Evolutionary conservation across 1,140 invertebrate genomes (phyloP), one percentile per base, ranked within the genome.

Genomic region (Protaetia brevitarsis): DNA sequence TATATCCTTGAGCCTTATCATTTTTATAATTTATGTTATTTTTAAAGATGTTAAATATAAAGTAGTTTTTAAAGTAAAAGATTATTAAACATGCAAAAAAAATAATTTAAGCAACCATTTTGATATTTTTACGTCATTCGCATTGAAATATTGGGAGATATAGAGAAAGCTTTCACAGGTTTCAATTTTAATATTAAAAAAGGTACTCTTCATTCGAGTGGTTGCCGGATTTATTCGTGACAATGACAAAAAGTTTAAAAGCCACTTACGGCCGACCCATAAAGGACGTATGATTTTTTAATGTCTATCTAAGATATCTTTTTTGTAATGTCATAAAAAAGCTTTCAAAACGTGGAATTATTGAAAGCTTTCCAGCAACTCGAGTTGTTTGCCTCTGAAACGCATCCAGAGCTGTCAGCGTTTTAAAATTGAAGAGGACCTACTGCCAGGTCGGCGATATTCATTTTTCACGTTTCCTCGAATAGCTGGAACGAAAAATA

Each of bases 271-370:
- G 11, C 11, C 29, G 57, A 59, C 57, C 28, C 13, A 31, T 59
- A 59, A 59, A 59, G 26, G n/a, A n/a, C 29, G 3, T 16, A 59
- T 59, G 57, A 59, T 59, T 59, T 59, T 59, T 59, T 59, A 59
- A 59, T 27, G 29, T 11, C 19, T 16, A 26, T 28, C 57, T 31
- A 31, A 59, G 30, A 59, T 59, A 28, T 59, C 57, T 59, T 31
- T 31, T 59, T 31, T 13, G 28, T 51, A 23, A 19, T 31, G 26
- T 29, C 57, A 28, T 28, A 31, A 29, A 59, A 31, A 31, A 59
- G 57, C 57, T 31, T 59, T 59, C 57, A 29, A 27, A 27, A 59
- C 27, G 1, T 29, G 57, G 57, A 59, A 59, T 59, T 59, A 59
- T 59, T 59, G 57, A 59, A 59, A n/a, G 26, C 57, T 10, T 3